phyloP scores from a whole-genome alignment of 2,888 invertebrate genomes.

The Lepeophtheirus nordmannii region DNA sequence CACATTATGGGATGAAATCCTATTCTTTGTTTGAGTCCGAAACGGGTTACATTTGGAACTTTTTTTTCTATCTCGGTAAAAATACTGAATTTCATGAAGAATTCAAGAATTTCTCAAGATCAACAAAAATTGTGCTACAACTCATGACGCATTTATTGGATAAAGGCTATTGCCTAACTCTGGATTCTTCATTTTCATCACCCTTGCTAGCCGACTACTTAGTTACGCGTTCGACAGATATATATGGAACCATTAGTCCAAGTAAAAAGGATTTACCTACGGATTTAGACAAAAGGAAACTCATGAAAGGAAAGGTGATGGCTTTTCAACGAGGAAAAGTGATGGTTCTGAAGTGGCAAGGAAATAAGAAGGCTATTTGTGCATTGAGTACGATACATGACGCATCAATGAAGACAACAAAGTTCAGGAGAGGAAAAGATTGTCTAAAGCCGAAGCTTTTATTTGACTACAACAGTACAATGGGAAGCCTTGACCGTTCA shows the following conservation, averaged over 20 bases:
- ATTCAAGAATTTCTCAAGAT: neutral
- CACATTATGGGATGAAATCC: neutral
- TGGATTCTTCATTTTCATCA: neutral
- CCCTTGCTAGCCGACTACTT: neutral
- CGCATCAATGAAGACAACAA: neutral
- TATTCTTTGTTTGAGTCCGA: neutral
- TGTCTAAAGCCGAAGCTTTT: neutral
- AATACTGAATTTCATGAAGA: neutral
- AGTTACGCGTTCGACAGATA: neutral
- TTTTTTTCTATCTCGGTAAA: neutral
- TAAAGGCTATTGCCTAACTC: neutral
- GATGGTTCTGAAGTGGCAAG: constrained; percentile 3
- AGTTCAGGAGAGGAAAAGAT: neutral
- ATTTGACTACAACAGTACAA: neutral
- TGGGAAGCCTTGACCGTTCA: neutral
- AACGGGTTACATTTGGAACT: neutral
- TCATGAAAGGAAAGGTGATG: neutral
- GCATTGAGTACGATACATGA: neutral
- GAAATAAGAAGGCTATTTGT: neutral
- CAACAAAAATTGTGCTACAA: neutral
- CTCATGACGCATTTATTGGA: neutral
- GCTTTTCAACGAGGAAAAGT: neutral
- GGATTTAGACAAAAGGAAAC: neutral
- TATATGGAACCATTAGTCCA: neutral
- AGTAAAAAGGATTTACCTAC: neutral